Conservation (phyloP, 2,888 invertebrate genomes). For the Athalia cordata region DNA sequence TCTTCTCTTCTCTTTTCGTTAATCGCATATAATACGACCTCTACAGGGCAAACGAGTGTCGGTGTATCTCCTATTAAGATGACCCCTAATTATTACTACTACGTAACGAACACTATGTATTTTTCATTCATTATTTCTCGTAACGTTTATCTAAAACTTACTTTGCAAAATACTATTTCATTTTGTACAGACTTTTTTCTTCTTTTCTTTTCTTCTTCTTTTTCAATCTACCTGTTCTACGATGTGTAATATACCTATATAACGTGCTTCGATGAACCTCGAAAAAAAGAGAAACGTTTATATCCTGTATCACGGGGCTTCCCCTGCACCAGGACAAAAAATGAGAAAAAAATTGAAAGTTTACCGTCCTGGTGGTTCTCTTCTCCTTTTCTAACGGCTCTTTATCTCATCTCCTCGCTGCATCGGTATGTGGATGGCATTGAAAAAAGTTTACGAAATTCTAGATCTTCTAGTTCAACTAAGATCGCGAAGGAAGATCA, state of each 20-base stretch:
- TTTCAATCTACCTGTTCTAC: not conserved
- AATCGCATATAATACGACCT: slow-evolving; percentile 53
- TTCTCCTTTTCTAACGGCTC: not conserved
- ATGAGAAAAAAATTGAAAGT: not conserved
- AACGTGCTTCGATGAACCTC: not conserved
- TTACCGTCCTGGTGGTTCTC: slow-evolving; percentile 6
- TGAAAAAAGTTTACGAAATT: no score
- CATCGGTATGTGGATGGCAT: no score
- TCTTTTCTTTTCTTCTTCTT: slow-evolving; percentile 52
- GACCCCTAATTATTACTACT: slow-evolving; percentile 52
- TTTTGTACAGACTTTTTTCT: slow-evolving; percentile 54
- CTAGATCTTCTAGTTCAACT: no score
- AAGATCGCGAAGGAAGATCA: no score
- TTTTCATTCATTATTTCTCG: not conserved
- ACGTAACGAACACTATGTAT: not conserved
- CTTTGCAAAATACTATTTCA: slow-evolving; percentile 20
- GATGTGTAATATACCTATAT: not conserved
- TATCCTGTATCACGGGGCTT: slow-evolving; percentile 25
- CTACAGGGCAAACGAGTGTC: slow-evolving; percentile 59
- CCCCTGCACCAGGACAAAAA: not conserved
- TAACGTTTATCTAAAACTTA: not conserved
- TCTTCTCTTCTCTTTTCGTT: not conserved
- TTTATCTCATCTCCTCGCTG: no score
- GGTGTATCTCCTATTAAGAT: slow-evolving; percentile 61
- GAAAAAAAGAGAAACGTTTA: not conserved